These are phyloP conservation scores for Creontiades dilutus DNA, from an alignment of 2,888 invertebrate genomes.

Conservation along the genomic window DNA sequence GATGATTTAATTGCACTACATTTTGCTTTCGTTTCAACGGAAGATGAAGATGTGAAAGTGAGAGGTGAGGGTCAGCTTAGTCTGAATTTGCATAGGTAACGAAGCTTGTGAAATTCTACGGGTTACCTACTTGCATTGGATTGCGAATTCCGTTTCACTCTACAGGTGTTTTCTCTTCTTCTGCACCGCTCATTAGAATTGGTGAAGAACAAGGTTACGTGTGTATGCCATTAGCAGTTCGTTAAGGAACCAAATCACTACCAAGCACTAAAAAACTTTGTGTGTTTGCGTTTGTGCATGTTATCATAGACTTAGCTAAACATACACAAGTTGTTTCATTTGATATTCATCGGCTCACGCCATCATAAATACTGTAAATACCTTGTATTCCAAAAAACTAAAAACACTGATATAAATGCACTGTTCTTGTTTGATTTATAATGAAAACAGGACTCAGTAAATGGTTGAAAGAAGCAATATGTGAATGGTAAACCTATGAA, in stretches of 20 bases:
- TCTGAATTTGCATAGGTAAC: slow-evolving; percentile 68
- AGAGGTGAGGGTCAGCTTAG: slow-evolving; percentile 64
- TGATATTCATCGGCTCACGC: no score
- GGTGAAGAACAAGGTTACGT: neutral
- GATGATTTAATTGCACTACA: no score
- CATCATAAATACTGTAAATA: no score
- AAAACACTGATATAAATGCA: no score
- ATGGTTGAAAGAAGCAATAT: no score
- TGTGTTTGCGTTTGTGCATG: no score
- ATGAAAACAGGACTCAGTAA: no score
- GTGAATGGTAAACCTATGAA: no score
- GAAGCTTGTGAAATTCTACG: slow-evolving; percentile 61
- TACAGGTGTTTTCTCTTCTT: slow-evolving; percentile 57
- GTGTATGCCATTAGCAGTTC: neutral
- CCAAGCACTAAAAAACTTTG: neutral
- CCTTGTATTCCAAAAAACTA: no score
- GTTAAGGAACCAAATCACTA: neutral
- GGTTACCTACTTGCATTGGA: neutral
- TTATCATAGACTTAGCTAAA: no score
- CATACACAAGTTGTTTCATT: no score
- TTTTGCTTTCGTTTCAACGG: neutral
- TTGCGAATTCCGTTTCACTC: slow-evolving; percentile 58
- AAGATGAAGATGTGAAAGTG: slow-evolving; percentile 36
- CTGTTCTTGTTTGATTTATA: no score
- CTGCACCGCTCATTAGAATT: slow-evolving; percentile 51